Percentiles rank a stretch among this genome's conserved stretches.
Conservation (phyloP, 2,888 invertebrate species). For the Aromia moschata region DNA sequence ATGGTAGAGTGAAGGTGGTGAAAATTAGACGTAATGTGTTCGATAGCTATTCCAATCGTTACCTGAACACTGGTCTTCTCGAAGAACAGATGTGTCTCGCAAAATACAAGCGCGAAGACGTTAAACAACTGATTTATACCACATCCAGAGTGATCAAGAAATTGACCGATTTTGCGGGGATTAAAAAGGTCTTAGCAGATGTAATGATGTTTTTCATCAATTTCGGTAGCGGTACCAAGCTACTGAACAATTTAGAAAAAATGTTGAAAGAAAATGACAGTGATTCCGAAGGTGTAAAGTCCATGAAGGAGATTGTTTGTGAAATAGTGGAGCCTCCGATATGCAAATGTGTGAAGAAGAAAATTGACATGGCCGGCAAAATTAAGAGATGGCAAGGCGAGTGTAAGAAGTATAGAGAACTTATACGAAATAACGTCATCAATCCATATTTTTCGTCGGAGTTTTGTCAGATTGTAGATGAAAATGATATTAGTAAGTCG, state of each 20-base stretch:
- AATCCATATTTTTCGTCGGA: conserved; percentile 47
- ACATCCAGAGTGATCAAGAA: conserved; percentile 13
- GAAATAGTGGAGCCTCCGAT: not conserved
- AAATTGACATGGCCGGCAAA: conserved; percentile 36
- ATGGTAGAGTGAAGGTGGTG: conserved; percentile 16
- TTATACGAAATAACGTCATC: conserved; percentile 36
- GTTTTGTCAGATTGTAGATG: conserved; percentile 40
- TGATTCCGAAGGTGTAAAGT: not conserved
- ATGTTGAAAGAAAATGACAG: not conserved
- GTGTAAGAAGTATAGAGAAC: conserved; percentile 33
- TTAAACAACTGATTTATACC: conserved; percentile 7
- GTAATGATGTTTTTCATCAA: conserved; percentile 1
- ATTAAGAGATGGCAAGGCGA: conserved; percentile 39
- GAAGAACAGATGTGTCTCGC: conserved; percentile 16
- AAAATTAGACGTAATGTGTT: conserved; percentile 30
- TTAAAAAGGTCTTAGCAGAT: not conserved
- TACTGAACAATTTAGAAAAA: not conserved
- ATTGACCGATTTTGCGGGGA: conserved; percentile 9
- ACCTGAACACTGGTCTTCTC: conserved; percentile 21
- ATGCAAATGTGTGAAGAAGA: conserved; percentile 35
- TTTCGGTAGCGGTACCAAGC: not conserved
- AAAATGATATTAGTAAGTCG: too few relatives aligned
- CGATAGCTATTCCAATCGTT: conserved; percentile 27
- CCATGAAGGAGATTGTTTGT: not conserved
- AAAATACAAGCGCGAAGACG: conserved; percentile 15